Conservation (phyloP, 2,113 vertebrate species). For the Macquaria australasica region DNA sequence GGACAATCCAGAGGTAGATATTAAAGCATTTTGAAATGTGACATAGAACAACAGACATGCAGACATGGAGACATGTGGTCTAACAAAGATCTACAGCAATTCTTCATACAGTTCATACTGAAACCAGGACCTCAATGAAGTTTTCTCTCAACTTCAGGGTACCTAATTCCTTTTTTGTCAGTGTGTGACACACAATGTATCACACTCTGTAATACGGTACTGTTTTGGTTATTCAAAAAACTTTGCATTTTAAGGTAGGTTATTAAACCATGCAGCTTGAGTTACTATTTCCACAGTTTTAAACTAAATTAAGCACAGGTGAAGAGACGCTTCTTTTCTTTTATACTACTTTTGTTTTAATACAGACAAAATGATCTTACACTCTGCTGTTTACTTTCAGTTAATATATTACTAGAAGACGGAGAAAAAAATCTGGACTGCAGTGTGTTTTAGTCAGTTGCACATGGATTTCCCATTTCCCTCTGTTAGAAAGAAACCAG, state of each 20-base stretch:
- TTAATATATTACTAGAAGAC: slow-evolving; percentile 17
- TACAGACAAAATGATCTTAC: neutral
- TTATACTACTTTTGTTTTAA: neutral
- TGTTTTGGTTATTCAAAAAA: too few species aligned
- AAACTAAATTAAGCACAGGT: neutral
- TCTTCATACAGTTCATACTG: neutral
- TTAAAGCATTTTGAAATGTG: slow-evolving; percentile 9
- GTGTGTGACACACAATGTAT: neutral
- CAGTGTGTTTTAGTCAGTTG: slow-evolving; percentile 19
- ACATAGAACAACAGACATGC: neutral
- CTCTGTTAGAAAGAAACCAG: slow-evolving; percentile 32
- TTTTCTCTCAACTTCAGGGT: neutral
- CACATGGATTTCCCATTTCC: slow-evolving; percentile 46
- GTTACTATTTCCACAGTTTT: neutral
- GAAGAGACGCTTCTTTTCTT: neutral
- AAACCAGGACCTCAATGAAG: neutral
- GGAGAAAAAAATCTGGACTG: neutral
- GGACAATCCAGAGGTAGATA: slow-evolving; percentile 13
- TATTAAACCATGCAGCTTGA: too few species aligned
- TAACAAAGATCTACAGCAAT: neutral
- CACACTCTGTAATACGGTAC: too few species aligned
- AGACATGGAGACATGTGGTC: neutral
- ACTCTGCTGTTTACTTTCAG: slow-evolving; percentile 15
- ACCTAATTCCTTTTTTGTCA: neutral
- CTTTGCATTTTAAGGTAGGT: neutral